Evolutionary conservation across 2,113 vertebrate species (phyloP).

Genomic region (Saguinus imperator): DNA sequence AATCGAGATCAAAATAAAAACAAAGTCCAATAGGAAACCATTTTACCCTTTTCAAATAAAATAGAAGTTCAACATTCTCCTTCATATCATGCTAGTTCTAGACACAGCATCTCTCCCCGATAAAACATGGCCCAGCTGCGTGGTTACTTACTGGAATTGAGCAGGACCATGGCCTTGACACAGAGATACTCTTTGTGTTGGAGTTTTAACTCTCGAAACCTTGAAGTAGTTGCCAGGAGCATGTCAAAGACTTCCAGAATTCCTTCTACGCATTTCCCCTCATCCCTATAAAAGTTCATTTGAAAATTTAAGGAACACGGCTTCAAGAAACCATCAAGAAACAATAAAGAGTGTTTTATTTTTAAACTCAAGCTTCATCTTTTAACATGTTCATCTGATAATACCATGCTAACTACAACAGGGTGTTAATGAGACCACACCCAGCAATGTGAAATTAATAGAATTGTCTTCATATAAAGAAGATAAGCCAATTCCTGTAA

Average conservation of each 20-base stretch:
- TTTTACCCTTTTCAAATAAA: background rate
- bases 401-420: background rate
- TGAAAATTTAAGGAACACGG: conserved; percentile 58
- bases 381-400: background rate
- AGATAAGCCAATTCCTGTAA: background rate
- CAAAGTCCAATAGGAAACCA: background rate
- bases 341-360: background rate
- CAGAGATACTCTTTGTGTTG: conserved; percentile 98
- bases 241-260: conserved; percentile 99
- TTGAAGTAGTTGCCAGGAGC: conserved; percentile 95
- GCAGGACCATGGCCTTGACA: conserved; percentile 98
- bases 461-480: background rate
- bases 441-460: background rate
- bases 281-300: conserved; percentile 89
- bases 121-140: background rate
- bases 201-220: conserved; percentile 95
- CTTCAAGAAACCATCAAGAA: conserved; percentile 31
- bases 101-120: background rate
- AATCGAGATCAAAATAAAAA: background rate
- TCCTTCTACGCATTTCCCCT: conserved; percentile 97
- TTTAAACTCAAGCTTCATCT: background rate
- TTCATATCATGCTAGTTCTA: background rate
- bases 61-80: background rate
- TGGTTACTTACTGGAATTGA: conserved; percentile 96
- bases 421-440: background rate